Conservation (phyloP, 2,113 vertebrate species). For the Passer montanus region DNA sequence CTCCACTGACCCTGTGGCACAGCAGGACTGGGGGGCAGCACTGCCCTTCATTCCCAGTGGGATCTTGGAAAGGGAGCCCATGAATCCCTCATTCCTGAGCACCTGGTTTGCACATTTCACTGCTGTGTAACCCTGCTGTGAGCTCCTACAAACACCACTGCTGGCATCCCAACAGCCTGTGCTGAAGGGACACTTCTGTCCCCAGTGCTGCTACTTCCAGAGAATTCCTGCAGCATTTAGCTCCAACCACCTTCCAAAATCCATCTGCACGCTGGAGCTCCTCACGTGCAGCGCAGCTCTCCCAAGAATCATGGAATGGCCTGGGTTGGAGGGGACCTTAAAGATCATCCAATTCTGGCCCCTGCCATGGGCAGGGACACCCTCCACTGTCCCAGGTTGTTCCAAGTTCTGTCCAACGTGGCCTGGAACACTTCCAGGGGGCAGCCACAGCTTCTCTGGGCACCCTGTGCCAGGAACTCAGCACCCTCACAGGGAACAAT, state of each 20-base stretch:
- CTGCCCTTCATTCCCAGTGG: neutral
- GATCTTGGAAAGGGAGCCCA: neutral
- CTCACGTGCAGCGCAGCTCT: neutral
- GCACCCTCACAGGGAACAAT: rapidly evolving
- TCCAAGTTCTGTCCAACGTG: rapidly evolving
- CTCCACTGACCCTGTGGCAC: neutral
- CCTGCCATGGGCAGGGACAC: neutral
- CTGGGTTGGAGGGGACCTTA: neutral
- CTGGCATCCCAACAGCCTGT: neutral
- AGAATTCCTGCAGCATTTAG: neutral
- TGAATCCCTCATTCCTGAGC: neutral
- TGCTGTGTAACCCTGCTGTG: neutral
- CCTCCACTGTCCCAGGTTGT: rapidly evolving
- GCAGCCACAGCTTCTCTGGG: neutral
- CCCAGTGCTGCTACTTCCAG: neutral
- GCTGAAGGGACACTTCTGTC: neutral
- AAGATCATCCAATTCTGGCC: rapidly evolving
- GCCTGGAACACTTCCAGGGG: neutral
- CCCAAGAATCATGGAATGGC: neutral
- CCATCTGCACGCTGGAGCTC: neutral
- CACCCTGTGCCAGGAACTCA: rapidly evolving
- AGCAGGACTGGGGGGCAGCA: rapidly evolving
- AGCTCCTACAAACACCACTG: neutral
- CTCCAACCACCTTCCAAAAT: neutral
- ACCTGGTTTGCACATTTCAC: neutral